phyloP scores from a whole-genome alignment of 2,888 invertebrate species.

The Melangyna quadrimaculata region DNA sequence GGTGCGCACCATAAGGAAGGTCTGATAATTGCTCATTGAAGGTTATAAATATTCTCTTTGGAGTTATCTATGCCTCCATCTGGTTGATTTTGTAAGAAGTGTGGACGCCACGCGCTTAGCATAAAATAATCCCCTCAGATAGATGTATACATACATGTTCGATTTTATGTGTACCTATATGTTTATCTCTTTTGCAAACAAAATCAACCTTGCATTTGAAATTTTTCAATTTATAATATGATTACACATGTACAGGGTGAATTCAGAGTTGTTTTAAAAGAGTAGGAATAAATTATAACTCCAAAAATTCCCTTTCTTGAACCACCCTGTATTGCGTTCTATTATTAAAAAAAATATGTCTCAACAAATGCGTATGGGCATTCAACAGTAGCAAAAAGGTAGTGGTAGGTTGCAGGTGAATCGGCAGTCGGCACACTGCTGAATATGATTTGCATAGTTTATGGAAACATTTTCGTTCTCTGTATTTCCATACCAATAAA shows the following conservation, averaged over 20 bases:
- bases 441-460: slow-evolving; percentile 58
- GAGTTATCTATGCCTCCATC: slow-evolving; percentile 70
- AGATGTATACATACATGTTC: background rate
- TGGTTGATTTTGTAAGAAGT: slow-evolving; percentile 67
- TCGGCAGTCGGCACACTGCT: background rate
- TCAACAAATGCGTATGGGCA: background rate
- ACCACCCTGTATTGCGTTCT: background rate
- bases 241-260: background rate
- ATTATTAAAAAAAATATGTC: background rate
- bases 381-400: background rate
- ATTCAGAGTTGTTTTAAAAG: background rate
- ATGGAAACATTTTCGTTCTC: background rate
- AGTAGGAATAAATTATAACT: too few species aligned
- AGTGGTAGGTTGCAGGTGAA: slow-evolving; percentile 57
- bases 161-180: background rate
- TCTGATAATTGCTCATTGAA: slow-evolving; percentile 71
- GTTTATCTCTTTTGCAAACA: background rate
- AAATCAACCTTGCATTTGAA: background rate
- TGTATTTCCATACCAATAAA: slow-evolving; percentile 59
- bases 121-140: slow-evolving; percentile 28
- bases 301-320: too few species aligned
- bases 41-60: slow-evolving; percentile 67
- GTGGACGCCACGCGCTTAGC: slow-evolving; percentile 70
- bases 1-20: slow-evolving; percentile 67
- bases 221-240: background rate